These are phyloP conservation scores for Silurus lanzhouensis DNA, from an alignment of 2,797 vertebrate genomes.

Conservation along the genomic window DNA sequence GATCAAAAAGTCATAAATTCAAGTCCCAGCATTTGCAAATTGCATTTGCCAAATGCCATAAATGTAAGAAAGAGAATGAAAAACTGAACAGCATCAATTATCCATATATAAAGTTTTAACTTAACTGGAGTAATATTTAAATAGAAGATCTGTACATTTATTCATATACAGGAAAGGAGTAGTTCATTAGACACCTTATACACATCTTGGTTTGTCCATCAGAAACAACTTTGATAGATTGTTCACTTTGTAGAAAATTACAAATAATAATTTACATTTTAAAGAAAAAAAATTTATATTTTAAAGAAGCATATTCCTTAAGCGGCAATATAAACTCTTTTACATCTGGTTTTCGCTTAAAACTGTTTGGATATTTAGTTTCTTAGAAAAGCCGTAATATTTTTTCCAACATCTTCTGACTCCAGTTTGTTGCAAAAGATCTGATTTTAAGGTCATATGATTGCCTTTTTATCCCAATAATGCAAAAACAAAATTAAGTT, in stretches of 20 bases:
- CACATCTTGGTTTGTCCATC: neutral
- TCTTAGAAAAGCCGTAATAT: constrained; percentile 7
- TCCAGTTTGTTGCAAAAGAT: neutral
- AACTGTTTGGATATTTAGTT: constrained; percentile 22
- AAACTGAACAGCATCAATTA: too few species aligned
- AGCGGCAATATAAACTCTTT: neutral
- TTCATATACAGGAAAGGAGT: too few species aligned
- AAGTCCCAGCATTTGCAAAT: too few species aligned
- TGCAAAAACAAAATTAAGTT: neutral
- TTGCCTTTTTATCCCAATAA: neutral
- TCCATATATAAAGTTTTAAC: too few species aligned
- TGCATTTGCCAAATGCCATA: too few species aligned
- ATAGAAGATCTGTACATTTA: too few species aligned
- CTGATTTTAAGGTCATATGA: neutral
- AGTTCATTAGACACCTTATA: neutral
- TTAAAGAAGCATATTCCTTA: neutral
- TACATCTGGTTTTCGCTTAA: constrained; percentile 2
- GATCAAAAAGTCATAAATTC: too few species aligned
- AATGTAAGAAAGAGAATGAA: too few species aligned
- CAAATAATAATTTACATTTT: too few species aligned
- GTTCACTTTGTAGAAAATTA: neutral
- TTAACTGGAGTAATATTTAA: too few species aligned
- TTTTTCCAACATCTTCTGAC: constrained; percentile 11
- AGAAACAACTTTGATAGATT: neutral
- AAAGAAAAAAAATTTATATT: neutral